Evolutionary conservation across 2,113 vertebrate genomes (phyloP).

Genomic region (Mustela nigripes): DNA sequence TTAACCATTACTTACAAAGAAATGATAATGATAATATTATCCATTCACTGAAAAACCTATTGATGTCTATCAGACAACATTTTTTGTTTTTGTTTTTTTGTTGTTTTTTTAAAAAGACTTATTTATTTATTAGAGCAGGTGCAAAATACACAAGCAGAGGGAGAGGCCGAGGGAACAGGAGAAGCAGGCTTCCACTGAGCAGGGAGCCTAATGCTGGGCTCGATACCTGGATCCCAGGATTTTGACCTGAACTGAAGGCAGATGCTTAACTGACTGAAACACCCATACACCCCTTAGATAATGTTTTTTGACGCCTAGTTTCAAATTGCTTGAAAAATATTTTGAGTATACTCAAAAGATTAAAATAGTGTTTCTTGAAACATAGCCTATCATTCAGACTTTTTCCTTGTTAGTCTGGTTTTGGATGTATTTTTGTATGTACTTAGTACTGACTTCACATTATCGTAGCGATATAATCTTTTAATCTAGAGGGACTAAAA

Average conservation of each 20-base stretch:
- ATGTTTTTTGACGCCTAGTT: background rate
- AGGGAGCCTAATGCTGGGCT: background rate
- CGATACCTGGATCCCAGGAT: background rate
- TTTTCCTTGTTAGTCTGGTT: background rate
- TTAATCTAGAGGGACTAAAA: background rate
- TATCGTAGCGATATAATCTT: background rate
- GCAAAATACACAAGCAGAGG: too few species aligned
- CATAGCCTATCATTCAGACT: background rate
- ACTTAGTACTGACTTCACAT: background rate
- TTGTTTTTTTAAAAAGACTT: too few species aligned
- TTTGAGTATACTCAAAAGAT: background rate
- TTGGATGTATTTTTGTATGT: background rate
- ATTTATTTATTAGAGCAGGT: too few species aligned
- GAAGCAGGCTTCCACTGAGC: background rate
- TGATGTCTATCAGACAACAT: background rate
- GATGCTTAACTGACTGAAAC: background rate
- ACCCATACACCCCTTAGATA: background rate
- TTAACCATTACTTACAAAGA: background rate
- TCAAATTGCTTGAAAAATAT: conserved; percentile 30
- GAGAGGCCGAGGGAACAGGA: background rate
- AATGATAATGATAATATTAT: background rate
- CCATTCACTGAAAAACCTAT: background rate
- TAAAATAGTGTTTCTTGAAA: background rate
- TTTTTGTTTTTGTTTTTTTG: background rate
- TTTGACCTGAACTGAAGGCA: background rate